A percentile compares a stretch with the other conserved stretches of the same genome.
Evolutionary conservation across 2,113 vertebrate genomes (phyloP).

Genomic region (Cichladusa arquata): DNA sequence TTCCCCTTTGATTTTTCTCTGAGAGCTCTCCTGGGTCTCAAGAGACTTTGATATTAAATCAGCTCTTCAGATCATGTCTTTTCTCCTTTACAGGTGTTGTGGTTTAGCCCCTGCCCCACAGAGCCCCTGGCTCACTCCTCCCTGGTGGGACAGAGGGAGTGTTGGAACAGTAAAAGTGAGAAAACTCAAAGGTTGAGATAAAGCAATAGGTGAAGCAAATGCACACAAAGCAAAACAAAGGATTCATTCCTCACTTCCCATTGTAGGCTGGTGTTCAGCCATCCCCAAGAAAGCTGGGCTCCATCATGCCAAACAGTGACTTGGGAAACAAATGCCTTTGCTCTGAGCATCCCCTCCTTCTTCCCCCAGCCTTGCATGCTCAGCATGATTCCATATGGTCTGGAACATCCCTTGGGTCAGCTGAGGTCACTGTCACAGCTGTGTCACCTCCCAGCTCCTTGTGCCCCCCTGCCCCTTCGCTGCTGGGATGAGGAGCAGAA

Average conservation of each 20-base stretch:
- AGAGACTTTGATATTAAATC: neutral
- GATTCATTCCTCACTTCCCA: neutral
- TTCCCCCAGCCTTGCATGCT: neutral
- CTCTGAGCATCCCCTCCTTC: neutral
- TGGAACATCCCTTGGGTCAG: neutral
- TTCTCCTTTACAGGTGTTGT: neutral
- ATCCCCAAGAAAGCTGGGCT: neutral
- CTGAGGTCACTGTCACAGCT: neutral
- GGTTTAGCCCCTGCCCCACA: neutral
- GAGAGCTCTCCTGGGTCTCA: neutral
- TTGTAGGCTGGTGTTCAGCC: neutral
- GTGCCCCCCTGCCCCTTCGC: neutral
- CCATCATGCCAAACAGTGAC: neutral
- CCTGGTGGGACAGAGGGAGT: fast-evolving
- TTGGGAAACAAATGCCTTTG: neutral
- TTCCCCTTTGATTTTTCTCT: neutral
- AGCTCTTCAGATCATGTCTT: neutral
- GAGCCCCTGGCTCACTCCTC: neutral
- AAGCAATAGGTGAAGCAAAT: neutral
- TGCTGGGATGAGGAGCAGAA: neutral
- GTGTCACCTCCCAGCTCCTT: neutral
- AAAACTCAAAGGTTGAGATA: neutral
- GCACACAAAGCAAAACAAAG: neutral
- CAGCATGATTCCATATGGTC: neutral
- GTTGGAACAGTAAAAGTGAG: neutral